phyloP scores from a whole-genome alignment of 37 sponge, comb jelly and placozoan genomes.

The Chondrilla cf. caribensis region DNA sequence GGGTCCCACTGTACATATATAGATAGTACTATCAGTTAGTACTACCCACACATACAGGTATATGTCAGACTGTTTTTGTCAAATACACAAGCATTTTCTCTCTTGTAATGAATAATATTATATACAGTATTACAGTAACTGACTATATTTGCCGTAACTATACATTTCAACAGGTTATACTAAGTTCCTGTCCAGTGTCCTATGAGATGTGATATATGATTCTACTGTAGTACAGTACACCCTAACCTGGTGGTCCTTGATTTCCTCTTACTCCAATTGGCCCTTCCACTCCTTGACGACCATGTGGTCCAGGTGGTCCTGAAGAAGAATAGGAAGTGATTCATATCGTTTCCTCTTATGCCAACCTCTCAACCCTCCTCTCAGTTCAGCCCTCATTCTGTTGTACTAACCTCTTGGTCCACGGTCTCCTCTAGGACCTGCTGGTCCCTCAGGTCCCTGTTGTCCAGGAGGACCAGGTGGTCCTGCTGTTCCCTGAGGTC shows the following conservation, averaged over 20 bases:
- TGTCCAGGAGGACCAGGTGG: slow-evolving; percentile 52
- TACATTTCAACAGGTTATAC: too few species aligned
- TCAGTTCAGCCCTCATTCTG: not conserved
- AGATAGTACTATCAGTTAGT: too few species aligned
- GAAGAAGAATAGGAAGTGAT: not conserved
- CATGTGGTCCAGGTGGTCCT: slow-evolving; percentile 12
- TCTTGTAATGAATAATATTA: too few species aligned
- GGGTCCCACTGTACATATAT: too few species aligned
- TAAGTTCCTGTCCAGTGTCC: too few species aligned
- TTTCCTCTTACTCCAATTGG: not conserved
- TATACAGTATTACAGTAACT: too few species aligned
- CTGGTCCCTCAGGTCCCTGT: slow-evolving; percentile 11
- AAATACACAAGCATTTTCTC: too few species aligned
- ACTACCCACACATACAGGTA: too few species aligned
- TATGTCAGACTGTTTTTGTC: too few species aligned
- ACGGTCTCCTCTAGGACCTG: not conserved
- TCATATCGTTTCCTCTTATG: not conserved
- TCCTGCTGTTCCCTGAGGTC: slow-evolving; percentile 44
- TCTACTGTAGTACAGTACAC: too few species aligned
- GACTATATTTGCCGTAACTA: too few species aligned
- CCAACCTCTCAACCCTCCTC: not conserved
- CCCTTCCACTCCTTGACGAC: not conserved
- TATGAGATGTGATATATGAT: too few species aligned
- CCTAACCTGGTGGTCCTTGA: not conserved
- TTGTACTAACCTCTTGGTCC: slow-evolving; percentile 17